A percentile compares a stretch with the other conserved stretches of the same genome.
Evolutionary conservation across 2,888 invertebrate genomes (phyloP).

Genomic region (Heteromyza rotundicornis): DNA sequence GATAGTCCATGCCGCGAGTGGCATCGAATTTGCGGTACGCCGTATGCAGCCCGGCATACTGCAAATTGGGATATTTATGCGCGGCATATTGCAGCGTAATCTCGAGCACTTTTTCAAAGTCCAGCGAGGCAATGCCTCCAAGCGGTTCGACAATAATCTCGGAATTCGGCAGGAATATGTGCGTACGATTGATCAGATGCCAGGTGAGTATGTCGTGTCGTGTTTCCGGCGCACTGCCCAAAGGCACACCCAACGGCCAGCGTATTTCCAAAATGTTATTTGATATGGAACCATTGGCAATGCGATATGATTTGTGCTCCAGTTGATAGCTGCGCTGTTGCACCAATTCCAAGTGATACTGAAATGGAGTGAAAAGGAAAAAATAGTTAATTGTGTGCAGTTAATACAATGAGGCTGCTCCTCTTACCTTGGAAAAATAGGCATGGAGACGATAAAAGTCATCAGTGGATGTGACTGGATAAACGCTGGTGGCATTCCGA

Average conservation of each 20-base stretch:
- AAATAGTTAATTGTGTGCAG: constrained; percentile 1
- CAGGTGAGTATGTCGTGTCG: constrained; percentile 86
- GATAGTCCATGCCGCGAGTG: constrained; percentile 84
- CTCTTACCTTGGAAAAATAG: constrained; percentile 71
- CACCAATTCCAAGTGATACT: constrained; percentile 64
- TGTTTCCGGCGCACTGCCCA: constrained; percentile 71
- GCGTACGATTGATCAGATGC: constrained; percentile 84
- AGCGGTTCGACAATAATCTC: constrained; percentile 73
- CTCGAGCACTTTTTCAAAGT: constrained; percentile 69
- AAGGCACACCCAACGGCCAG: constrained; percentile 80
- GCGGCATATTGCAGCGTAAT: constrained; percentile 65
- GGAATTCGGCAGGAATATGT: constrained; percentile 83
- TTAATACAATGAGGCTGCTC: neutral
- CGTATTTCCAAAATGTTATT: constrained; percentile 66
- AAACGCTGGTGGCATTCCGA: constrained; percentile 69
- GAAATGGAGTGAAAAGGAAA: constrained; percentile 15
- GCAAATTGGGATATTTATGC: constrained; percentile 65
- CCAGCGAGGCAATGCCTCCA: constrained; percentile 70
- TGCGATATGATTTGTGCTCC: constrained; percentile 58
- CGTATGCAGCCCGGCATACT: constrained; percentile 68
- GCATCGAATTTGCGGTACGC: constrained; percentile 83
- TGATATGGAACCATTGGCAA: constrained; percentile 64
- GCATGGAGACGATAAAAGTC: constrained; percentile 76
- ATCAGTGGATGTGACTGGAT: constrained; percentile 69
- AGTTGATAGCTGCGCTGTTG: constrained; percentile 54